Percentiles rank a stretch among this genome's conserved stretches.
Conservation (phyloP, 1,140 invertebrate species). For the Diuraphis noxia region DNA sequence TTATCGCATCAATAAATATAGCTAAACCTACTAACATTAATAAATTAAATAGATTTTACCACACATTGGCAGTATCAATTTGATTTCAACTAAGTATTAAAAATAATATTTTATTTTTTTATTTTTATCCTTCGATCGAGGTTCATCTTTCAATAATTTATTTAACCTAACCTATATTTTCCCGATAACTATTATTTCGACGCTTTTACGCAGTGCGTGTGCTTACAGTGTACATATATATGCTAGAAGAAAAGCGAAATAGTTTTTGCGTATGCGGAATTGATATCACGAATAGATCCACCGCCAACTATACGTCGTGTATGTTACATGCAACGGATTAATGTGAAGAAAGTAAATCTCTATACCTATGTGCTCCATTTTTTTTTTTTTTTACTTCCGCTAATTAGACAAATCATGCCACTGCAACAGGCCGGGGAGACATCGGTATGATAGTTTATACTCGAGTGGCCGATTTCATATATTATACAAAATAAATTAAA, state of each 20-base stretch:
- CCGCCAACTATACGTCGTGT: neutral
- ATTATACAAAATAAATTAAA: neutral
- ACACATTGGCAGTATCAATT: neutral
- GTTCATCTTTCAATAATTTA: neutral
- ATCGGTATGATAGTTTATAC: too few species aligned
- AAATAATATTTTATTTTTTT: neutral
- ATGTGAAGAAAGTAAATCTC: slow-evolving; percentile 3
- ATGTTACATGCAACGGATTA: neutral
- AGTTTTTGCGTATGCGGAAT: neutral
- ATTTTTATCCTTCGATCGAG: neutral
- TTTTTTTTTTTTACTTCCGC: neutral
- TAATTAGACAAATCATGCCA: neutral
- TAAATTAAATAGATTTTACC: neutral
- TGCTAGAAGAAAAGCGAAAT: neutral
- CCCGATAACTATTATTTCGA: neutral
- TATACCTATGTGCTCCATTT: neutral
- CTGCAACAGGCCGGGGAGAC: too few species aligned
- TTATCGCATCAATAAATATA: neutral
- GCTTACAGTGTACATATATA: too few species aligned
- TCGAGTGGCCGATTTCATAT: neutral
- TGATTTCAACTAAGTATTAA: neutral
- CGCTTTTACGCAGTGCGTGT: neutral
- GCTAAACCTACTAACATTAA: neutral
- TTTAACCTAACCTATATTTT: neutral
- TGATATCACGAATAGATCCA: neutral